These are phyloP conservation scores for Poecile montanus DNA, from an alignment of 2,797 vertebrate genomes.

Conservation along the genomic window DNA sequence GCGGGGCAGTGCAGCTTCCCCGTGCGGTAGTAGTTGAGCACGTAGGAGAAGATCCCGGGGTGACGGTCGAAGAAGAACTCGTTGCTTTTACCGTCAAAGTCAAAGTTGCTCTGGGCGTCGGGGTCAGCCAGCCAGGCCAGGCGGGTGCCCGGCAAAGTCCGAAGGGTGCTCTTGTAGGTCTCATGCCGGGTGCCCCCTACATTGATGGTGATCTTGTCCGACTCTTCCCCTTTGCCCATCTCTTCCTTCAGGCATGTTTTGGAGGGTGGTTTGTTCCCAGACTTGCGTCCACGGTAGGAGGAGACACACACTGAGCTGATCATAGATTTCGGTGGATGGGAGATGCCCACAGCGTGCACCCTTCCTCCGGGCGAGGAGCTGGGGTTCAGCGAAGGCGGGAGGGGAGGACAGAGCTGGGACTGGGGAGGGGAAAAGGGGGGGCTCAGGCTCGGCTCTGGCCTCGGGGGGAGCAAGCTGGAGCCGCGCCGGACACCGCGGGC, in stretches of 20 bases:
- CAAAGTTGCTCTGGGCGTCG: constrained; percentile 81
- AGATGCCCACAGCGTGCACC: constrained; percentile 71
- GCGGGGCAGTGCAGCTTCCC: constrained; percentile 98
- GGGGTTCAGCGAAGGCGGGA: constrained; percentile 19
- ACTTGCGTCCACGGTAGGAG: constrained; percentile 98
- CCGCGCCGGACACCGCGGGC: not conserved
- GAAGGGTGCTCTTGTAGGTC: constrained; percentile 95
- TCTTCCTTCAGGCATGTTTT: constrained; percentile 99
- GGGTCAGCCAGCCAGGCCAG: constrained; percentile 93
- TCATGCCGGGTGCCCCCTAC: constrained; percentile 97
- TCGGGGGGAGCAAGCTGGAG: not conserved
- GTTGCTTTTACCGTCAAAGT: constrained; percentile 76
- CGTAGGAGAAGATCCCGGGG: constrained; percentile 95
- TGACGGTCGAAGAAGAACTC: constrained; percentile 98
- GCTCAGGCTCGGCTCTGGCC: not conserved
- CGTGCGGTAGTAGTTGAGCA: constrained; percentile 97
- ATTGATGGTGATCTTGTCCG: constrained; percentile 95
- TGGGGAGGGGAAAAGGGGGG: not conserved
- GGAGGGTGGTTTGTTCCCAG: constrained; percentile 96
- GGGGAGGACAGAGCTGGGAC: constrained; percentile 29
- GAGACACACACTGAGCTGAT: constrained; percentile 99
- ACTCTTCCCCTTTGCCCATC: constrained; percentile 93
- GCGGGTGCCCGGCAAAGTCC: constrained; percentile 93
- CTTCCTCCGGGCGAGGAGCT: constrained; percentile 73
- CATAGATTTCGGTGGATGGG: constrained; percentile 86